A percentile compares a stretch with the other conserved stretches of the same genome.
These are phyloP conservation scores for Enhydra lutris DNA, from an alignment of 2,113 vertebrate species.

Conservation along the genomic window DNA sequence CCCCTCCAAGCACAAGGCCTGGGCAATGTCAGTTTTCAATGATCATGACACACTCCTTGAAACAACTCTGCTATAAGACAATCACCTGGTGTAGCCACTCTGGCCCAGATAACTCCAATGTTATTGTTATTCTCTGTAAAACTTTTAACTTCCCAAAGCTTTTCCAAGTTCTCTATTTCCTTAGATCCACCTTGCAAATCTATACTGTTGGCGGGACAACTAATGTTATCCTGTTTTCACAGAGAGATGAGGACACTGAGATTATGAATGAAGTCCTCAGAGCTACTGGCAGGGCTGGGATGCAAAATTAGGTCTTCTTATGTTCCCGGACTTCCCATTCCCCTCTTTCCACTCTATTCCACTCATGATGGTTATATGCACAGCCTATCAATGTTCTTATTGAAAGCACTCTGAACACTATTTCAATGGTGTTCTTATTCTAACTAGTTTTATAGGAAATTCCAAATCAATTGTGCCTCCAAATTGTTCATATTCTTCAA, in stretches of 20 bases:
- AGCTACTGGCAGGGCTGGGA: background rate
- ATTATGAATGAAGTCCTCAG: constrained; percentile 23
- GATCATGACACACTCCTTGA: background rate
- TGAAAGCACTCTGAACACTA: background rate
- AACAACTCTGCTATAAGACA: background rate
- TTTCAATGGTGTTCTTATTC: background rate
- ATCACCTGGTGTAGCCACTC: background rate
- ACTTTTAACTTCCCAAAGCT: constrained; percentile 14
- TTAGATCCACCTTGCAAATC: constrained; percentile 59
- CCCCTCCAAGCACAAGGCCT: background rate
- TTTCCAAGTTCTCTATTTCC: constrained; percentile 51
- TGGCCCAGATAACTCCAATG: background rate
- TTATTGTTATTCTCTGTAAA: constrained; percentile 42
- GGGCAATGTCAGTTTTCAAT: background rate
- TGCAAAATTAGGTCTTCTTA: background rate
- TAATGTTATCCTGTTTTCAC: constrained; percentile 44
- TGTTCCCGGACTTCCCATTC: background rate
- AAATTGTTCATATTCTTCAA: background rate
- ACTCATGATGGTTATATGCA: background rate
- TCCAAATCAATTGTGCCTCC: background rate
- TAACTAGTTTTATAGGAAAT: background rate
- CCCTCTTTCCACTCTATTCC: background rate
- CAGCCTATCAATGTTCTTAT: background rate
- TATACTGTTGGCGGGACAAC: constrained; percentile 8
- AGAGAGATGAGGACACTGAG: constrained; percentile 55